Base-by-base conservation (phyloP, 2,888 invertebrate species). In the Empis livida region DNA sequence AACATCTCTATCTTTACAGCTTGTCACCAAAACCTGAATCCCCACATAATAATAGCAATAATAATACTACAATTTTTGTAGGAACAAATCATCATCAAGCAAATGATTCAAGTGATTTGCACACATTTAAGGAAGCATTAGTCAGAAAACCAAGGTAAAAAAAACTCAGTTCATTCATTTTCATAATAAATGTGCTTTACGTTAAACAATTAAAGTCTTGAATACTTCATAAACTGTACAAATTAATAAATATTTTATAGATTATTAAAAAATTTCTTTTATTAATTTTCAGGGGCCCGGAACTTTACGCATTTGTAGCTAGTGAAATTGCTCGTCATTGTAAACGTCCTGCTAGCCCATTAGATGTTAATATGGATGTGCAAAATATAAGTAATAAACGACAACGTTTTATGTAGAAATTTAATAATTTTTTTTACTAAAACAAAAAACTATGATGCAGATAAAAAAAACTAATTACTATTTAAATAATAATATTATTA, bases 301-400 rank as follows among this genome's bases (percentile, higher is more conserved):
- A 84, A 61, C 70, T 84, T 54, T 82, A 82, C 66, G 76, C 81
- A 58, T 84, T 84, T 67, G 82, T 81, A 61, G 75, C 76, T 54
- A 78, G 76, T 57, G 84, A 85, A 69, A 82, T 83, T 63, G 80
- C 81, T 50, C 76, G 84, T 50, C 81, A 84, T 63, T 78, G 79
- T 64, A 82, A 81, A 69, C 72, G 81, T 55, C 78, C 81, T 39
- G 78, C 80, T 48, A 78, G 79, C 58, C 78, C 80, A 51, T 74
- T 75, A 52, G 82, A 84, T 65, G 83, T 82, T 55, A 79, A 78
- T 62, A 84, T 84, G 83, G 84, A 82, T 63, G 83, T 83, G 56
- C 84, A 83, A 51, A 81, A 81, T 59, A 80, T 82, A 65, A 75
- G 77, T 49, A 65, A 60, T 64, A 85, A 85, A 68, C 76, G 82